Conservation (phyloP, 1,140 invertebrate genomes). For the Wiebesia pumilae region DNA sequence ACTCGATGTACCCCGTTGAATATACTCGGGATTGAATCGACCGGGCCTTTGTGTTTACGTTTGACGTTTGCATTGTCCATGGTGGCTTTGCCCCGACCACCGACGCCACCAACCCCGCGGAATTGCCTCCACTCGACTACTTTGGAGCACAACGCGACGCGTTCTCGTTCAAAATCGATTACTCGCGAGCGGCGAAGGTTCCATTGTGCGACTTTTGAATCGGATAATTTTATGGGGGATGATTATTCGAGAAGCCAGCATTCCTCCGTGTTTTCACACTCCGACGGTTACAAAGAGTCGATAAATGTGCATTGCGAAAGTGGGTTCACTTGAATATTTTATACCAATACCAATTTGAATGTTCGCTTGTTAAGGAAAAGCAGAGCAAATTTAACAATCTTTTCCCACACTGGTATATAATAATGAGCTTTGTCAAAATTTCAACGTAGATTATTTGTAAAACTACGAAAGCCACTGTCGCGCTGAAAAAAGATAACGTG, state of each 20-base stretch:
- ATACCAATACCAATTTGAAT: not conserved
- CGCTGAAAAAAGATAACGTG: too few species aligned
- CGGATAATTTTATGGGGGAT: slow-evolving; percentile 29
- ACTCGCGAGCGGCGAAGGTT: not conserved
- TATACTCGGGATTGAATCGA: not conserved
- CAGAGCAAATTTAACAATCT: not conserved
- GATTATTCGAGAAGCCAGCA: slow-evolving; percentile 16
- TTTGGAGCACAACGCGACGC: slow-evolving; percentile 12
- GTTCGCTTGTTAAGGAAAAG: not conserved
- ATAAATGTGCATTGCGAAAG: not conserved
- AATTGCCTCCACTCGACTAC: slow-evolving; percentile 28
- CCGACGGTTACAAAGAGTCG: not conserved
- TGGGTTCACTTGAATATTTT: slow-evolving; percentile 29
- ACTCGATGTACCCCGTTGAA: not conserved
- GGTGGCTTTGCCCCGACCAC: not conserved
- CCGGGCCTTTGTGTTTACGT: slow-evolving; percentile 14
- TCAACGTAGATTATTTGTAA: too few species aligned
- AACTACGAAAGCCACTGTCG: too few species aligned
- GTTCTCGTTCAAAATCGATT: slow-evolving; percentile 33
- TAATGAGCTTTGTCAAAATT: too few species aligned
- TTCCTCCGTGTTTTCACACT: not conserved
- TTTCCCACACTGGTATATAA: not conserved
- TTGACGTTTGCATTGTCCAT: slow-evolving; percentile 34
- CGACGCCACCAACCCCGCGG: not conserved
- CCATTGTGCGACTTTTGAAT: slow-evolving; percentile 30